These are phyloP conservation scores for Corbicula japonica DNA, from an alignment of 2,888 invertebrate genomes.

Conservation along the genomic window DNA sequence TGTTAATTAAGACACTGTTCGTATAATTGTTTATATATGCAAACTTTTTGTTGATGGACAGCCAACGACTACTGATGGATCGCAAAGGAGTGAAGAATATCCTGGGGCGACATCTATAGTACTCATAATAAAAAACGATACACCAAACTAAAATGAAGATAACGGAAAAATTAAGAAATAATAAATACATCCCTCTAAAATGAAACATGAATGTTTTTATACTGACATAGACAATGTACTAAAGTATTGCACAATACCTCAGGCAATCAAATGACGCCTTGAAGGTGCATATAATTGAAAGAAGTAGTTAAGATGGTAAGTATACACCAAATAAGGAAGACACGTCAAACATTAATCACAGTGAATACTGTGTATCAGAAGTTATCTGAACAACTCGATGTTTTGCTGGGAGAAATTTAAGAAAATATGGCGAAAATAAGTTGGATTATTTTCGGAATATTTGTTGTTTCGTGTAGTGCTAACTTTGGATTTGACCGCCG, in stretches of 20 bases:
- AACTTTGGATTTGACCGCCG: slow-evolving; percentile 50
- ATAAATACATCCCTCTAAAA: no score
- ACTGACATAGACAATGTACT: no score
- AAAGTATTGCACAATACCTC: no score
- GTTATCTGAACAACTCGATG: slow-evolving; percentile 11
- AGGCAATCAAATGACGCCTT: no score
- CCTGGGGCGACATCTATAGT: slow-evolving; percentile 31
- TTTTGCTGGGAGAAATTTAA: slow-evolving; percentile 16
- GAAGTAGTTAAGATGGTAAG: slow-evolving; percentile 3
- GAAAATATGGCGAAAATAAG: slow-evolving; percentile 53
- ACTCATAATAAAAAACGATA: no score
- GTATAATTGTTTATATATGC: slow-evolving; percentile 25
- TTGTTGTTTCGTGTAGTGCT: slow-evolving; percentile 48
- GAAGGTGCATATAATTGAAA: no score
- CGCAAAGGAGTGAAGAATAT: background rate
- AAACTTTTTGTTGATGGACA: slow-evolving; percentile 24
- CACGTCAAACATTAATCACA: slow-evolving; percentile 13
- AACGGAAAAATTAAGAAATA: no score
- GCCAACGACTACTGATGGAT: slow-evolving; percentile 28
- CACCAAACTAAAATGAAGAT: no score
- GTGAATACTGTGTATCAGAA: slow-evolving; percentile 10
- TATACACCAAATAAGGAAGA: slow-evolving; percentile 13
- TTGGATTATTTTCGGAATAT: slow-evolving; percentile 54
- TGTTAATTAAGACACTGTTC: slow-evolving; percentile 19
- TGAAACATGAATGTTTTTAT: no score